A percentile compares a stretch with the other conserved stretches of the same genome.
Evolutionary conservation across 2,888 invertebrate genomes (phyloP).

Genomic region (Trichogramma evanescens): DNA sequence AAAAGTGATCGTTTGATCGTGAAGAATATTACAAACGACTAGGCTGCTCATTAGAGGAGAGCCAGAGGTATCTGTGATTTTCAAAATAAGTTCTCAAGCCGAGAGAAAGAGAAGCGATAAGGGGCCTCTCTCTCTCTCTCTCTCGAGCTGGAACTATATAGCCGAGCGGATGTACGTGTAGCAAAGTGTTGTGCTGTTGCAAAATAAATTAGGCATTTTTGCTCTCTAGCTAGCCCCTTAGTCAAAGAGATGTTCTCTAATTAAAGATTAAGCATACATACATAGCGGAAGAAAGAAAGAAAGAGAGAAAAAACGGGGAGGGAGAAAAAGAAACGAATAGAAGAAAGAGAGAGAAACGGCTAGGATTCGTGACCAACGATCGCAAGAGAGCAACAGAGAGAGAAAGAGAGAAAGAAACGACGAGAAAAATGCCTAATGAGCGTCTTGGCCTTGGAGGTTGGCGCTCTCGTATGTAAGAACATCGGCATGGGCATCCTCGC

Average conservation of each 20-base stretch:
- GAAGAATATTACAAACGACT: too few species aligned
- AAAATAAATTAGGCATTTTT: background rate
- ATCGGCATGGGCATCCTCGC: background rate
- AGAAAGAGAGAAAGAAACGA: background rate
- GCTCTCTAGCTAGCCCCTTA: background rate
- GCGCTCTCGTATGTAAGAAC: background rate
- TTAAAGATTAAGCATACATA: slow-evolving; percentile 16
- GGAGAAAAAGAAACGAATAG: background rate
- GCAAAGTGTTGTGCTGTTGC: too few species aligned
- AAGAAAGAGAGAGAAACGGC: slow-evolving; percentile 12
- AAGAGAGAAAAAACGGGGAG: slow-evolving; percentile 5
- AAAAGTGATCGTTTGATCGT: too few species aligned
- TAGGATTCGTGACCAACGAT: slow-evolving; percentile 23
- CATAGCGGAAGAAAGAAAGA: background rate
- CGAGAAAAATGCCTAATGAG: slow-evolving; percentile 18
- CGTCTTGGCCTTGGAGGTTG: slow-evolving; percentile 13
- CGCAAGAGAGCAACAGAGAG: slow-evolving; percentile 8
- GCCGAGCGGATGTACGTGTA: background rate
- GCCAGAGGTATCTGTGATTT: too few species aligned
- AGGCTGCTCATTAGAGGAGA: too few species aligned
- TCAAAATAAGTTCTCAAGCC: too few species aligned
- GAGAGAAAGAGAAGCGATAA: too few species aligned
- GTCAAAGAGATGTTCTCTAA: slow-evolving; percentile 7
- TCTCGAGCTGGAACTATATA: background rate
- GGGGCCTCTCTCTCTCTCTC: too few species aligned